A percentile compares a stretch with the other conserved stretches of the same genome.
These are phyloP conservation scores for Harpalus rubripes DNA, from an alignment of 2,888 invertebrate species.

Conservation along the genomic window DNA sequence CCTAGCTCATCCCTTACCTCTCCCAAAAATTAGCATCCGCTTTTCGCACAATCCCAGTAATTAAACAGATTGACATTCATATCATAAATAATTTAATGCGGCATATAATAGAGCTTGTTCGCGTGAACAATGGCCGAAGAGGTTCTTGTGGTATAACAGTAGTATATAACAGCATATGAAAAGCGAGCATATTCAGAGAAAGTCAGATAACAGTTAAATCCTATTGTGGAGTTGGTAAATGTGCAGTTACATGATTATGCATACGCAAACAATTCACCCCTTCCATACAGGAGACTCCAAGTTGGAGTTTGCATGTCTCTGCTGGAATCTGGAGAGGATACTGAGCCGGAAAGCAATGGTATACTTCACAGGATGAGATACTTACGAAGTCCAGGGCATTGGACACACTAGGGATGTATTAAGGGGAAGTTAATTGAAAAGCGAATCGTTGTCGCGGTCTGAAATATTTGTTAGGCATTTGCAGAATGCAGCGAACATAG, in stretches of 20 bases:
- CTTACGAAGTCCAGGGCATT: not conserved
- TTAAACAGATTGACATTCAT: constrained; percentile 45
- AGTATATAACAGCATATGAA: constrained; percentile 27
- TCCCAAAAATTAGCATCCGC: constrained; percentile 15
- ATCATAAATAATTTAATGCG: constrained; percentile 52
- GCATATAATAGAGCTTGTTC: constrained; percentile 12
- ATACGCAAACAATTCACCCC: constrained; percentile 59
- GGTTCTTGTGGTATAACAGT: constrained; percentile 19
- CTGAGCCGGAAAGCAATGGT: not conserved
- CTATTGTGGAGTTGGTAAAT: constrained; percentile 60
- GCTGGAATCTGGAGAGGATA: constrained; percentile 25
- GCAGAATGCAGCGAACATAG: too few species aligned
- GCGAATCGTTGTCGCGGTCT: too few species aligned
- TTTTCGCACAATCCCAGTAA: constrained; percentile 15
- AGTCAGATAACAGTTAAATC: constrained; percentile 54
- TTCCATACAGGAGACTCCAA: not conserved
- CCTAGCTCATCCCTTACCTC: not conserved
- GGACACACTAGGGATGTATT: not conserved
- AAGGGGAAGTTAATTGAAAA: not conserved
- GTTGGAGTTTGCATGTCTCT: not conserved
- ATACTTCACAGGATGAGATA: constrained; percentile 6
- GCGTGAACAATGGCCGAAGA: constrained; percentile 16
- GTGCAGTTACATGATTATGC: constrained; percentile 63
- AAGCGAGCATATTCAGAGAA: constrained; percentile 46
- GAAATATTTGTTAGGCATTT: too few species aligned